phyloP scores from a whole-genome alignment of 2,797 vertebrate species.

The Rhinatrema bivittatum region DNA sequence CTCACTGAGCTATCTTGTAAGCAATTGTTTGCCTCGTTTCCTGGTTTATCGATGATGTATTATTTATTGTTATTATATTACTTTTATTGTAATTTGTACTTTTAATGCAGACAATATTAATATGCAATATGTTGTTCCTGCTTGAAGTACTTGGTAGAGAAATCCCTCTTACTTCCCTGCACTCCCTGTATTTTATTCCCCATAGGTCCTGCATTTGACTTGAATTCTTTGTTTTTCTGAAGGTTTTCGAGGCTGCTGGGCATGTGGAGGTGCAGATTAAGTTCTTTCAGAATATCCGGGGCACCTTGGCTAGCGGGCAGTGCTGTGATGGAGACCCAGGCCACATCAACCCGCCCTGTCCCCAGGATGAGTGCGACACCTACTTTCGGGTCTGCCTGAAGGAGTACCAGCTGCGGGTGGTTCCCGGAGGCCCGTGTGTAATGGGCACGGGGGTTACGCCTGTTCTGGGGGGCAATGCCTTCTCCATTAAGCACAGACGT shows the following conservation, averaged over 20 bases:
- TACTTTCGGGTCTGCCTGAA: conserved; percentile 69
- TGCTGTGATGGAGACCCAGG: conserved; percentile 60
- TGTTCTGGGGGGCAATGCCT: conserved; percentile 64
- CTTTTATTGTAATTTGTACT: too few relatives aligned
- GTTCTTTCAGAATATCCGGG: conserved; percentile 57
- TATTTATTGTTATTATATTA: too few relatives aligned
- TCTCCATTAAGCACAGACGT: conserved; percentile 40
- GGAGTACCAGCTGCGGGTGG: conserved; percentile 68
- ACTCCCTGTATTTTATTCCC: too few relatives aligned
- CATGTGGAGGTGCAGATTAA: conserved; percentile 69
- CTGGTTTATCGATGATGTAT: too few relatives aligned
- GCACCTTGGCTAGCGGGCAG: conserved; percentile 51
- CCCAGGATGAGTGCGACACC: conserved; percentile 59
- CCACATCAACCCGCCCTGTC: conserved; percentile 48
- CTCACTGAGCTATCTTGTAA: too few relatives aligned
- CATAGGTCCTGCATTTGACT: too few relatives aligned
- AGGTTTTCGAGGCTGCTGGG: conserved; percentile 50
- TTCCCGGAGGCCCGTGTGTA: conserved; percentile 54
- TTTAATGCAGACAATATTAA: too few relatives aligned
- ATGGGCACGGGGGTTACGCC: conserved; percentile 56
- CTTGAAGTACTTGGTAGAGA: too few relatives aligned
- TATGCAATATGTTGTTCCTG: too few relatives aligned
- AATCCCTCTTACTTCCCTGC: too few relatives aligned
- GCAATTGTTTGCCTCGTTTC: too few relatives aligned
- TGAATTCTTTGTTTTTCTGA: too few relatives aligned